Conservation (phyloP, 2,888 invertebrate species). For the Drosophila aldrichi region DNA sequence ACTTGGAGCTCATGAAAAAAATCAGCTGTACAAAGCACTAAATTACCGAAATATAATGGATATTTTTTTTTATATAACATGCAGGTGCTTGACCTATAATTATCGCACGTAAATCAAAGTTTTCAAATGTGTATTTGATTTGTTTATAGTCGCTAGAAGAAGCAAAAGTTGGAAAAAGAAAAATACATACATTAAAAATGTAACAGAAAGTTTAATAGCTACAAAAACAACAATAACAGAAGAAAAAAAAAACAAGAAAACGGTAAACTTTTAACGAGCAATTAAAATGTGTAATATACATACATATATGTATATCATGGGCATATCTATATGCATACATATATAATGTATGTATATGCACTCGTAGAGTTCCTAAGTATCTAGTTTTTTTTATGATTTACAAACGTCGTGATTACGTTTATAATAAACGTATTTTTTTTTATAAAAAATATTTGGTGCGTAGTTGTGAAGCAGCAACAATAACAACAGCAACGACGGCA, state of each 20-base stretch:
- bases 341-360: not conserved
- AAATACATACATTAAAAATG: constrained; percentile 5
- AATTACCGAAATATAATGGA: constrained; percentile 14
- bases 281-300: constrained; percentile 21
- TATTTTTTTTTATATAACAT: constrained; percentile 21
- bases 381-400: constrained; percentile 28
- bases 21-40: constrained; percentile 9
- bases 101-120: constrained; percentile 27
- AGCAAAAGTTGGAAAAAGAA: constrained; percentile 1
- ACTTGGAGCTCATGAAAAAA: not conserved
- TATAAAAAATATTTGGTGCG: constrained; percentile 55
- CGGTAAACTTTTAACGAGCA: constrained; percentile 9
- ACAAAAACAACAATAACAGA: not conserved
- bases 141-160: not conserved
- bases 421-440: constrained; percentile 44
- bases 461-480: constrained; percentile 41
- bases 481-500: constrained; percentile 26
- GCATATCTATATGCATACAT: not conserved
- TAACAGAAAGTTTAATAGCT: constrained; percentile 16
- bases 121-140: constrained; percentile 13
- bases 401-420: constrained; percentile 38
- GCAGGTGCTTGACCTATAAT: constrained; percentile 15
- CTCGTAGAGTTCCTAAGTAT: constrained; percentile 23
- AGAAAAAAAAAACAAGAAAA: not conserved
- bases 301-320: constrained; percentile 4